These are phyloP conservation scores for Lasiurus borealis DNA, from an alignment of 2,113 vertebrate genomes.

Conservation along the genomic window DNA sequence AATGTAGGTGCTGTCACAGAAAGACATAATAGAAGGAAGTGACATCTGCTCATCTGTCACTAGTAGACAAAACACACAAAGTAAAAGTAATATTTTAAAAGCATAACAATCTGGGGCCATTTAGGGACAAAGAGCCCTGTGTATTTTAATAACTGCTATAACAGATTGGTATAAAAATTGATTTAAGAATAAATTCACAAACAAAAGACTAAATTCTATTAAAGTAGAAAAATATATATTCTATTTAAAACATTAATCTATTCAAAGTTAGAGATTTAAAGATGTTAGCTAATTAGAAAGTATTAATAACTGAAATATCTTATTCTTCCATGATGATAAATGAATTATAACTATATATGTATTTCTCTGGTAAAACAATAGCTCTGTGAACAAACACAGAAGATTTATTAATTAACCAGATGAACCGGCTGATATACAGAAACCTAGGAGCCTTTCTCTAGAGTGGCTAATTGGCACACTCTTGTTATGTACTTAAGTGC, in stretches of 20 bases:
- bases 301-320: constrained; percentile 33
- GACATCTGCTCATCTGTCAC: background rate
- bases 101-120: background rate
- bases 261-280: constrained; percentile 43
- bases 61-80: background rate
- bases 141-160: constrained; percentile 30
- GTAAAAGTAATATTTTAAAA: constrained; percentile 33
- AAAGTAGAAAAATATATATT: constrained; percentile 24
- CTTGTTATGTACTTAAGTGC: background rate
- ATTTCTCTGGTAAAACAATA: constrained; percentile 46
- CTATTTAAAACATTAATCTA: constrained; percentile 23
- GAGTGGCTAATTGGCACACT: background rate
- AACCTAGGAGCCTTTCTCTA: background rate
- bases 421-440: background rate
- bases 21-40: constrained; percentile 11
- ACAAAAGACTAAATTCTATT: constrained; percentile 44
- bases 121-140: background rate
- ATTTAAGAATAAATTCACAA: constrained; percentile 40
- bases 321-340: constrained; percentile 44
- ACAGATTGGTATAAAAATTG: background rate
- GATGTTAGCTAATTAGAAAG: constrained; percentile 28
- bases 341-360: background rate
- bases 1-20: background rate
- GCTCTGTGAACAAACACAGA: background rate
- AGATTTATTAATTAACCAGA: background rate